Evolutionary conservation across 2,888 invertebrate species (phyloP), one percentile per base, ranked within the genome.

Genomic region (Cantharis lateralis): DNA sequence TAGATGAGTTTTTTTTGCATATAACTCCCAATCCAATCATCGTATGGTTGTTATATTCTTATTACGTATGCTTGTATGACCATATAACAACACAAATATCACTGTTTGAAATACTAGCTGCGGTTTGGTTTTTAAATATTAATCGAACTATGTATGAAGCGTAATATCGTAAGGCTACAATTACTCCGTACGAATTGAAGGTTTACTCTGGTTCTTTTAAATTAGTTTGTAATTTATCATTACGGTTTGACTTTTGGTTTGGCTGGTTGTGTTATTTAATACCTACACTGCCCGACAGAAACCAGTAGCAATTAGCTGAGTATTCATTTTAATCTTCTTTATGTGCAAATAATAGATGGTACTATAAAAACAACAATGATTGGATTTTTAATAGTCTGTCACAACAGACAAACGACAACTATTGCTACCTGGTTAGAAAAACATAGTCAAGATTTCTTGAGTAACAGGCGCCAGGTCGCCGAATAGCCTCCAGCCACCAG

Each of bases 381-480:
- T 76, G 78, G 76, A 80, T 70, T 80, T 81, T 79, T 81, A 79
- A 79, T 80, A 76, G 81, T 79, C 80, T 81, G 80, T 82, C 82
- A 81, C 80, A 82, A 80, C 80, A 71, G 80, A 80, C 80, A 82
- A 78, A 79, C 76, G 79, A 81, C 80, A 82, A 81, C 78, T 73
- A 76, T 72, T 78, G 75, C 78, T 77, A 73, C 73, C 72, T 77
- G 72, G 74, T 74, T 75, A 76, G 74, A 80, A 70, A 76, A 78
- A 77, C 79, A 78, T 74, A 79, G 80, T 64, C 79, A 83, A 83
- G 83, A 84, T 83, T 83, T 83, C 84, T 85, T 85, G 82, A 85
- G 84, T 83, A 84, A 84, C 85, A 86, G 86, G 86, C 86, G 86
- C 86, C 86, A 86, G 84, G 83, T 82, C 82, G 85, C 84, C 84